Conservation (phyloP, 1,140 invertebrate genomes). For the Sinonovacula constricta region DNA sequence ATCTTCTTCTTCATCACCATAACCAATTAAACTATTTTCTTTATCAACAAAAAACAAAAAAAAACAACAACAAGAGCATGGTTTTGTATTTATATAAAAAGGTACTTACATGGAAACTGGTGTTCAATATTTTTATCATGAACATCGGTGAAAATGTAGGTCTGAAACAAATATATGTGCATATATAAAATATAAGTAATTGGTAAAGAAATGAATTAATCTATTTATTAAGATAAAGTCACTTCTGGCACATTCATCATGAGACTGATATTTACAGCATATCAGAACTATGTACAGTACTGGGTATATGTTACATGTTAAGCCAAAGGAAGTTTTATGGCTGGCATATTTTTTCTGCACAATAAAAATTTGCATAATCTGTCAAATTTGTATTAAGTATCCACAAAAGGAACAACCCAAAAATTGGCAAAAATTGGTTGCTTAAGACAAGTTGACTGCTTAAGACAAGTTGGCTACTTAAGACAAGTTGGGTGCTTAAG, state of each 20-base stretch:
- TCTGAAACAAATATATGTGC: constrained; percentile 30
- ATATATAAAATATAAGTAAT: background rate
- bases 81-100: background rate
- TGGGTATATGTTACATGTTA: background rate
- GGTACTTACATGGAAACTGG: constrained; percentile 78
- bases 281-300: background rate
- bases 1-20: background rate
- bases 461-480: too few relatives aligned
- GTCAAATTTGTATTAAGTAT: too few relatives aligned
- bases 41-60: constrained; percentile 4
- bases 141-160: constrained; percentile 35
- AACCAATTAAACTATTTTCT: background rate
- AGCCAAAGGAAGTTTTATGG: background rate
- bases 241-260: background rate
- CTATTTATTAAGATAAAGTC: background rate
- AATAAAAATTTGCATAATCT: too few relatives aligned
- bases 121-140: constrained; percentile 28
- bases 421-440: too few relatives aligned
- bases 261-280: background rate
- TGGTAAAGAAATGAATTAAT: constrained; percentile 83
- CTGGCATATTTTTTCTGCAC: too few relatives aligned
- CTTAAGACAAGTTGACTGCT: too few relatives aligned
- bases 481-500: too few relatives aligned
- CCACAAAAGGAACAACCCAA: too few relatives aligned
- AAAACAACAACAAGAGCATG: background rate